Conservation (phyloP, 2,797 vertebrate species). For the Meda fulgida region DNA sequence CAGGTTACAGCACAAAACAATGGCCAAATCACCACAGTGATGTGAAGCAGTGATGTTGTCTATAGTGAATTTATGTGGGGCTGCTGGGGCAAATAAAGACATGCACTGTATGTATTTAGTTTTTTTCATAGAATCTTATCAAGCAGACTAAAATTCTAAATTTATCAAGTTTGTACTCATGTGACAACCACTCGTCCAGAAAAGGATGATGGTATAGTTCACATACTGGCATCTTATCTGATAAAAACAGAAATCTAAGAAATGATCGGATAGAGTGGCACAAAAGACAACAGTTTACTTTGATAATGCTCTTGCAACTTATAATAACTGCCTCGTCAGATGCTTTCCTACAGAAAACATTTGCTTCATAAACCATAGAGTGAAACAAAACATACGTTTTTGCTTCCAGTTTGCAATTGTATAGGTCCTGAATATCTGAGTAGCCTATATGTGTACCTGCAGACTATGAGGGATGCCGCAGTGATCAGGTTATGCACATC, state of each 20-base stretch:
- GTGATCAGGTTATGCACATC: neutral
- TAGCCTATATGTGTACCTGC: neutral
- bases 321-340: neutral
- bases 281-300: neutral
- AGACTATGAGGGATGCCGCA: conserved; percentile 4
- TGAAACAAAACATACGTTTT: neutral
- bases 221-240: neutral
- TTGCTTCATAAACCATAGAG: neutral
- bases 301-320: neutral
- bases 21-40: conserved; percentile 26
- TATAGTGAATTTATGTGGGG: neutral
- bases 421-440: neutral
- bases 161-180: neutral
- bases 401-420: neutral
- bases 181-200: neutral
- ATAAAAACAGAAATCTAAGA: neutral
- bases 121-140: neutral
- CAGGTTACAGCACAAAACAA: conserved; percentile 43
- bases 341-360: neutral
- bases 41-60: conserved; percentile 8
- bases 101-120: neutral
- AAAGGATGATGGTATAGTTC: neutral
- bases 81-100: neutral
- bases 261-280: neutral
- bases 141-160: neutral